Base-by-base conservation (phyloP, 92 coral and sea anemone species). In the Parazoanthus darwini region DNA sequence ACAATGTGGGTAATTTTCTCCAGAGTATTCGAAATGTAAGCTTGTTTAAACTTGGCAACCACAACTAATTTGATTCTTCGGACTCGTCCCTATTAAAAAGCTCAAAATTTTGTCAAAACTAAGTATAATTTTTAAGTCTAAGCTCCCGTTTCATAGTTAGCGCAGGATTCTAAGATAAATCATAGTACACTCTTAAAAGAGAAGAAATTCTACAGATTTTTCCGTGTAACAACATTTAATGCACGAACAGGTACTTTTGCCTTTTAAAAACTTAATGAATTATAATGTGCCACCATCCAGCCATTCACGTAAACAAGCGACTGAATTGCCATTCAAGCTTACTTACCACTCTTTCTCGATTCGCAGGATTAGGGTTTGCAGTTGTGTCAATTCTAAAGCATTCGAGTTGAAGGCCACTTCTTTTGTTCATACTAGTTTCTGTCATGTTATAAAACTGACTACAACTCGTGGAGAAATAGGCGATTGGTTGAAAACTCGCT, bases 391-490 rank as follows among this genome's bases (percentile, higher is more conserved):
- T 76, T 76, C 39, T 76, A 76, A 36, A 76, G 29, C 80, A 76
- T 50, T 76, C 51, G 0, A 39, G 25, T 76, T 76, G 48, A 76
- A 36, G 80, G 51, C 51, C 26, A 71, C 25, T 56, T 78, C 86
- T 59, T 79, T 23, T 78, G 65, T 78, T 88, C 85, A 63, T 18
- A 44, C 38, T 54, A 74, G 33, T 77, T 82, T 51, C 88, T 46
- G 92, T 85, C 98, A 95, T 90, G 72, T 91, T 91, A 85, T 92
- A 97, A 89, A 77, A 97, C 42, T 85, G 75, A 9, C 26, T 48
- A 79, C 99, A 97, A 70, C 91, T 90, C 29, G 96, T 91, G 35
- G 99, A 93, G 86, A 86, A 91, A 77, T 85, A 97, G 9, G 89
- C 89, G 25, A 94, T 43, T 6, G 90, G 78, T 29, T 86, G 82